Conservation (phyloP, 1,140 invertebrate species). For the Drosophila pandora region DNA sequence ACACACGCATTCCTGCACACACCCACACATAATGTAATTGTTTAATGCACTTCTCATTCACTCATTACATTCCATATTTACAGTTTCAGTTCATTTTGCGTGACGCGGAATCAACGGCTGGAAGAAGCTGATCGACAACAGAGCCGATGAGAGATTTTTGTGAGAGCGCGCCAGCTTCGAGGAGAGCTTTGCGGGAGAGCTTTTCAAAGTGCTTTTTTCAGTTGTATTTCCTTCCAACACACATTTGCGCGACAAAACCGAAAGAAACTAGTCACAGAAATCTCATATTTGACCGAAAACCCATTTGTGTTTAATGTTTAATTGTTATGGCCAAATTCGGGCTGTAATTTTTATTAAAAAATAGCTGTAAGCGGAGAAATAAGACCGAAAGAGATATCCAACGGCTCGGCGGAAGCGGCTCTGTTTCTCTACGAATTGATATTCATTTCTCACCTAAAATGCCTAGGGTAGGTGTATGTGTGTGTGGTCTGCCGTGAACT, state of each 20-base stretch:
- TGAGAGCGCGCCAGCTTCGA: neutral
- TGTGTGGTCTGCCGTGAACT: constrained; percentile 18
- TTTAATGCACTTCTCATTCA: constrained; percentile 27
- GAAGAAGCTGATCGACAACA: constrained; percentile 41
- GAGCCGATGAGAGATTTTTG: constrained; percentile 4
- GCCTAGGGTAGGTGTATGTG: constrained; percentile 65
- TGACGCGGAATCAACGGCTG: constrained; percentile 25
- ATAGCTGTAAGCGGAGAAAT: constrained; percentile 17
- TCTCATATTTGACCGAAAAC: constrained; percentile 29
- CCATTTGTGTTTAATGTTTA: constrained; percentile 10
- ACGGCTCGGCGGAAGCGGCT: constrained; percentile 25
- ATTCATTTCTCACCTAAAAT: constrained; percentile 57
- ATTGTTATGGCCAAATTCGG: neutral
- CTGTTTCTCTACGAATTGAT: constrained; percentile 36
- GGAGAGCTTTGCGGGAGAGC: constrained; percentile 35
- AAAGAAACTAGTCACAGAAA: constrained; percentile 55
- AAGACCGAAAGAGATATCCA: constrained; percentile 7
- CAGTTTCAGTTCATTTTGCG: constrained; percentile 56
- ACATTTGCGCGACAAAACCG: constrained; percentile 54
- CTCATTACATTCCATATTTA: constrained; percentile 43
- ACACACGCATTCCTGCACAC: constrained; percentile 1
- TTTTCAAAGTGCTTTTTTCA: constrained; percentile 49
- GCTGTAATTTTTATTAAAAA: constrained; percentile 35
- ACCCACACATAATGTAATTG: constrained; percentile 9
- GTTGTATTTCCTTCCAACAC: constrained; percentile 51